Evolutionary conservation across 2,113 vertebrate genomes (phyloP), one percentile per base, ranked within the genome.

Genomic region (Brachypodius melanocephalos): DNA sequence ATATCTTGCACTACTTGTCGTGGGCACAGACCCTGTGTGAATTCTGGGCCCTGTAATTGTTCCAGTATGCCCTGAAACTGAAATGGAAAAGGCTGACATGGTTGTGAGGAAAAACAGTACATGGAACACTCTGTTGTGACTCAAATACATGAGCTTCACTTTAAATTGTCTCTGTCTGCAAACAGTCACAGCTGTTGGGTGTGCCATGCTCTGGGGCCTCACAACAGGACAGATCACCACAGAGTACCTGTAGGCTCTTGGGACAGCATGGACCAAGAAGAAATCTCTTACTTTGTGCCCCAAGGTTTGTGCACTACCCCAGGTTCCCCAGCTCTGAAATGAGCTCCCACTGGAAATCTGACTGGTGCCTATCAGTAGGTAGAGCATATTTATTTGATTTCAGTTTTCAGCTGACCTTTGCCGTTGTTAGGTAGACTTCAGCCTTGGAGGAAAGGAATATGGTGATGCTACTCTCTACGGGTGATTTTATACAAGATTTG

Each of bases 241-340:
- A 29, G 11, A 7, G 51, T 29, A 67, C n/a, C 21, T 59, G n/a
- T 8, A 42, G 24, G 36, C 34, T 55, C 25, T 71, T 63, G 57
- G 75, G 28, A 68, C 0, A 59, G n/a, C 32, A 67, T 0, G 6
- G 45, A 69, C 9, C 72, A 57, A 32, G 45, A 4, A 40, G 45
- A 74, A 71, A 42, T n/a, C 20, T 63, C 19, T 52, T 34, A 10
- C 8, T 65, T 1, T 43, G 51, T 58, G 34, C 14, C 14, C 11
- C 54, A 42, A 75, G 48, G 14, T 24, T 34, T 74, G n/a, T 62
- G 49, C 68, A 29, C 12, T 25, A n/a, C 13, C 21, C 9, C 1
- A 6, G 4, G 13, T 26, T 80, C 5, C 9, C 19, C 24, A 34
- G 16, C 40, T 91, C 85, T 62, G 85, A 85, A 88, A 69, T 85